These are phyloP conservation scores for Electrona antarctica DNA, from an alignment of 2,113 vertebrate genomes.

Conservation along the genomic window DNA sequence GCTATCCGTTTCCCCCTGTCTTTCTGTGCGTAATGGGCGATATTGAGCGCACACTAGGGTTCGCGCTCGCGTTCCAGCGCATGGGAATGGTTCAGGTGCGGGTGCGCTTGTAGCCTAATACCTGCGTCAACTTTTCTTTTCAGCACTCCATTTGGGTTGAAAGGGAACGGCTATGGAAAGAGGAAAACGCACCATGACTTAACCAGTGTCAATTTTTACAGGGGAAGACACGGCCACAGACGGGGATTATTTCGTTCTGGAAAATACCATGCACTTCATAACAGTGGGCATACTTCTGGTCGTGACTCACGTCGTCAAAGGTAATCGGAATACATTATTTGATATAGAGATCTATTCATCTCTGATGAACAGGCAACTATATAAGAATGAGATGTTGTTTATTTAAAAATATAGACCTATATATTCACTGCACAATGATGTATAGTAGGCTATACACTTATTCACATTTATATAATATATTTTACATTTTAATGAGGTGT, in stretches of 20 bases:
- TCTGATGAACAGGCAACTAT: not conserved
- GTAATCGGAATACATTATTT: slow-evolving; percentile 67
- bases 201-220: slow-evolving; percentile 46
- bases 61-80: not conserved
- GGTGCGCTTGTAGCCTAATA: not conserved
- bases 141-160: not conserved
- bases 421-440: slow-evolving; percentile 9
- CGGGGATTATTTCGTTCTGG: slow-evolving; percentile 24
- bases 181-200: not conserved
- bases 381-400: slow-evolving; percentile 11
- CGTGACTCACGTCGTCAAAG: slow-evolving; percentile 70
- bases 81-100: slow-evolving; percentile 57
- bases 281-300: slow-evolving; percentile 71
- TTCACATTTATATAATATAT: slow-evolving; percentile 22
- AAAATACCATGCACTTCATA: slow-evolving; percentile 67
- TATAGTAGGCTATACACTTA: not conserved
- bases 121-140: slow-evolving; percentile 62
- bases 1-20: not conserved
- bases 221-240: slow-evolving; percentile 35
- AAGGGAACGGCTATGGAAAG: too few relatives aligned
- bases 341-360: not conserved
- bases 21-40: slow-evolving; percentile 49
- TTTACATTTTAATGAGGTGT: slow-evolving; percentile 29
- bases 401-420: too few relatives aligned
- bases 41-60: not conserved